Percentiles rank a stretch among this genome's conserved stretches.
Evolutionary conservation across 1,140 invertebrate genomes (phyloP).

Genomic region (Wasmannia auropunctata): DNA sequence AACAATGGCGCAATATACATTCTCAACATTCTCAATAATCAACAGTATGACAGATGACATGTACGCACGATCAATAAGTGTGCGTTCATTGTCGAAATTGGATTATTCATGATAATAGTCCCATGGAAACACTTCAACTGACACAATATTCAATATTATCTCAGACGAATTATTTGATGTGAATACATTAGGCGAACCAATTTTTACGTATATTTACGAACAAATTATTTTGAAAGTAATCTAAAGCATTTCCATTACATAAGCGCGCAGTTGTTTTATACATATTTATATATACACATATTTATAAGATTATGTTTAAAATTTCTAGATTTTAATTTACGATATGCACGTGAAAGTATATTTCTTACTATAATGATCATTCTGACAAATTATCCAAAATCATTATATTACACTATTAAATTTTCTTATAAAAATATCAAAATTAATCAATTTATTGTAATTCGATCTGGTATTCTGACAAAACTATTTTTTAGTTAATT

Average conservation of each 20-base stretch:
- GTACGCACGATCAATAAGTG: conserved; percentile 2
- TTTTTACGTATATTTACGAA: background rate
- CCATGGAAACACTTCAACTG: conserved; percentile 10
- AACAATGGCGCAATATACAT: conserved; percentile 15
- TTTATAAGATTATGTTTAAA: background rate
- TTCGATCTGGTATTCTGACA: background rate
- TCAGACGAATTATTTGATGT: conserved; percentile 8
- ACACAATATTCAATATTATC: conserved; percentile 21
- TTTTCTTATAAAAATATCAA: background rate
- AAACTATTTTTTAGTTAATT: background rate
- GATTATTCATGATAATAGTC: conserved; percentile 31
- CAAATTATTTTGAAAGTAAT: conserved; percentile 4
- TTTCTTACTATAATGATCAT: background rate
- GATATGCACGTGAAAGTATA: background rate
- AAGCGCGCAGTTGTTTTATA: background rate
- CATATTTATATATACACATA: too few species aligned
- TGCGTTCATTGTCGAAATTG: conserved; percentile 31
- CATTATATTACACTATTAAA: background rate
- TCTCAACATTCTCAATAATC: conserved; percentile 26
- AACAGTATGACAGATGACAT: conserved; percentile 14
- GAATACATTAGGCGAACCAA: background rate
- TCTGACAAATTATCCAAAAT: background rate
- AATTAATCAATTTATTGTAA: background rate
- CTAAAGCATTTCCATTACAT: background rate
- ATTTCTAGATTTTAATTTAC: background rate